phyloP scores from a whole-genome alignment of 64 coral and sea anemone species.

The Stichodactyla helianthus region DNA sequence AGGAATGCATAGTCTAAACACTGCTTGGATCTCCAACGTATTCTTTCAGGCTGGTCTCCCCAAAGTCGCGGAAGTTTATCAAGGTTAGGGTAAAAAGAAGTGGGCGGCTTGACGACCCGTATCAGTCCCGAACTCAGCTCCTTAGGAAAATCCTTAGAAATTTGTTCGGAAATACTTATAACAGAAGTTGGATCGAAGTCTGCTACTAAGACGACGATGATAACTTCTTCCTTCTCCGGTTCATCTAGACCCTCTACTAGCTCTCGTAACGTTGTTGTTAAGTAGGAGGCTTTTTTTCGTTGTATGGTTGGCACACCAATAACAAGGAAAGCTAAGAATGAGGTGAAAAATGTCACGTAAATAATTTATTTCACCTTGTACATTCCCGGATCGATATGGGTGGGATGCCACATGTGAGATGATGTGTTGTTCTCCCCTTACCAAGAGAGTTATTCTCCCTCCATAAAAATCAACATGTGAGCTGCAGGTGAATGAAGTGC shows the following conservation, averaged over 20 bases:
- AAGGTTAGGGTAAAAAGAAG: slow-evolving; percentile 22
- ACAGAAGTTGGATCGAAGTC: slow-evolving; percentile 14
- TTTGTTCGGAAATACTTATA: slow-evolving; percentile 7
- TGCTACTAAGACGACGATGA: slow-evolving; percentile 34
- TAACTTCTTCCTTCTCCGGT: slow-evolving; percentile 28
- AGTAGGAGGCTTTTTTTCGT: slow-evolving; percentile 23
- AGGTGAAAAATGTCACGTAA: neutral
- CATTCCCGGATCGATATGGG: too few species aligned
- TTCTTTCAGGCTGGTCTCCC: slow-evolving; percentile 40
- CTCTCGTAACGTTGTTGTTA: slow-evolving; percentile 23
- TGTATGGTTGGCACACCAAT: slow-evolving; percentile 39
- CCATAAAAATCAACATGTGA: too few species aligned
- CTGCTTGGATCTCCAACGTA: slow-evolving; percentile 59
- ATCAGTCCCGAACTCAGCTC: slow-evolving; percentile 40
- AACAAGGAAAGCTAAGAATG: slow-evolving; percentile 39
- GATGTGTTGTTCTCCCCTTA: too few species aligned
- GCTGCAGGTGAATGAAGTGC: too few species aligned
- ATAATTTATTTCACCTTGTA: neutral
- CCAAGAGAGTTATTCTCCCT: too few species aligned
- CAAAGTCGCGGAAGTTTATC: slow-evolving; percentile 35
- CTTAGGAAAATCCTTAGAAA: slow-evolving; percentile 12
- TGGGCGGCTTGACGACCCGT: slow-evolving; percentile 29
- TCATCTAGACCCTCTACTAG: slow-evolving; percentile 36
- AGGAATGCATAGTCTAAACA: slow-evolving; percentile 53
- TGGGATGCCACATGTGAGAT: too few species aligned